These are phyloP conservation scores for Dipodomys ordii DNA, from an alignment of 2,113 vertebrate genomes.

Conservation along the genomic window DNA sequence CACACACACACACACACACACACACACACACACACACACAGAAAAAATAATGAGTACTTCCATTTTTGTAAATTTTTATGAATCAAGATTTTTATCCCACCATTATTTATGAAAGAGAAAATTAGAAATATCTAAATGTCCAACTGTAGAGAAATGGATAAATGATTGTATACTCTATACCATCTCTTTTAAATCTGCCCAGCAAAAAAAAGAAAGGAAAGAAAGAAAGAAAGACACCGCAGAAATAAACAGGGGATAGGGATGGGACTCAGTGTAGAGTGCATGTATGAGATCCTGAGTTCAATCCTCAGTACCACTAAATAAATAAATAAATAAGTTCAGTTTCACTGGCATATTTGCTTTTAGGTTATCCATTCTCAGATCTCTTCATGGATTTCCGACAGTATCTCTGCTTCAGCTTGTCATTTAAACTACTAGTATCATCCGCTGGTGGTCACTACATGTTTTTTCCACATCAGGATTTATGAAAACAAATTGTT, in stretches of 20 bases:
- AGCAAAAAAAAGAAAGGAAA: neutral
- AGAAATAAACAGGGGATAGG: neutral
- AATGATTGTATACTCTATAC: neutral
- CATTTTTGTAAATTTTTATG: neutral
- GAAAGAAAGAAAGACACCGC: neutral
- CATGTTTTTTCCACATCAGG: slow-evolving; percentile 17
- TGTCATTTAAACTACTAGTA: neutral
- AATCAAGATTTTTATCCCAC: neutral
- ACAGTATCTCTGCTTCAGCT: neutral
- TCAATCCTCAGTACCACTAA: neutral
- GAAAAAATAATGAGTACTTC: neutral
- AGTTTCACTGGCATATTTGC: neutral
- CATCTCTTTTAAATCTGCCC: neutral
- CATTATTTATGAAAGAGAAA: slow-evolving; percentile 45
- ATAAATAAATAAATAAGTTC: neutral
- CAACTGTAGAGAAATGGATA: neutral
- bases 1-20: no score
- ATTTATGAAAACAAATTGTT: slow-evolving; percentile 46
- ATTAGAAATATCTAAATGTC: slow-evolving; percentile 1
- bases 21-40: no score
- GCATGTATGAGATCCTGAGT: neutral
- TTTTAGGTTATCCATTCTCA: neutral
- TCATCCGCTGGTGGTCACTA: neutral
- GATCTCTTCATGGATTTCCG: neutral
- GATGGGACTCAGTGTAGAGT: neutral